These are phyloP conservation scores for Paramisgurnus dabryanus DNA, from an alignment of 2,113 vertebrate genomes.

Conservation along the genomic window DNA sequence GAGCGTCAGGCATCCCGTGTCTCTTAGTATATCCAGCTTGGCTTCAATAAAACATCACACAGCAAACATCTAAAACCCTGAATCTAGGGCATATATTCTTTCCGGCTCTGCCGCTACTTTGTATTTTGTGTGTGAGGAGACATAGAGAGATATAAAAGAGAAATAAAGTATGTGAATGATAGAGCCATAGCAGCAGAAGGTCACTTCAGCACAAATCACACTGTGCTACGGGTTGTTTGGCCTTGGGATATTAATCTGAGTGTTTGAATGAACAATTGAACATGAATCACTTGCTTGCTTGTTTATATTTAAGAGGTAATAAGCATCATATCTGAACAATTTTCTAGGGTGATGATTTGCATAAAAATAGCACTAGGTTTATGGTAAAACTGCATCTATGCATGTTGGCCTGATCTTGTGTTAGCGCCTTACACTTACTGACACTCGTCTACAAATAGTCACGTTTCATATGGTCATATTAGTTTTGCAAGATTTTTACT, in stretches of 20 bases:
- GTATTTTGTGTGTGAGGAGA: slow-evolving; percentile 9
- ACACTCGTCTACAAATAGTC: slow-evolving; percentile 8
- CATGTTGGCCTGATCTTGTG: neutral
- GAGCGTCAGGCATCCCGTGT: neutral
- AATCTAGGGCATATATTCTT: slow-evolving; percentile 37
- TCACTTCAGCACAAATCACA: slow-evolving; percentile 37
- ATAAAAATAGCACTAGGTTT: neutral
- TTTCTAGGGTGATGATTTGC: neutral
- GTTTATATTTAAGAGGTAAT: neutral
- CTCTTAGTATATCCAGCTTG: slow-evolving; percentile 21
- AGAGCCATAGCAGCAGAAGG: slow-evolving; percentile 36
- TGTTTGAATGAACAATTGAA: neutral
- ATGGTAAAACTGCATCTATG: neutral
- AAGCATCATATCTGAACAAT: neutral
- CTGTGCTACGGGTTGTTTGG: slow-evolving; percentile 19
- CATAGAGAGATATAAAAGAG: slow-evolving; percentile 12
- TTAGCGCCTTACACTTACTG: neutral
- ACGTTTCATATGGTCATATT: too few species aligned
- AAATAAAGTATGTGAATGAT: neutral
- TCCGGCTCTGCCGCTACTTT: neutral
- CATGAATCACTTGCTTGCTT: neutral
- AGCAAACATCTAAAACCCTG: slow-evolving; percentile 33
- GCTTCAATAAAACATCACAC: slow-evolving; percentile 40
- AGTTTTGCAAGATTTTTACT: too few species aligned
- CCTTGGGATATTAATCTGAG: slow-evolving; percentile 28